These are phyloP conservation scores for Myopa testacea DNA, from an alignment of 2,888 invertebrate species.

Conservation along the genomic window DNA sequence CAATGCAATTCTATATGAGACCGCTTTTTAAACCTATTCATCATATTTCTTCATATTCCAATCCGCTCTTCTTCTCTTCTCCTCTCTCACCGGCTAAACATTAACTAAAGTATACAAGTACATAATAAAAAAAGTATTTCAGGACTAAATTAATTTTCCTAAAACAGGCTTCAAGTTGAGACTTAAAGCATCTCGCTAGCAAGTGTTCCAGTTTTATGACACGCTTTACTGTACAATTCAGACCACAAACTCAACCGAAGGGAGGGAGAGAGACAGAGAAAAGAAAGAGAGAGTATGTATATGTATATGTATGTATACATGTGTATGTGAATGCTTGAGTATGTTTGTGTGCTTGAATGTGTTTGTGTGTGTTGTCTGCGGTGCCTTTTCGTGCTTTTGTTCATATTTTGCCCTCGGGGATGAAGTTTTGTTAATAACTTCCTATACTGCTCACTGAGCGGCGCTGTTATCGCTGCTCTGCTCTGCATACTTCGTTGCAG, in stretches of 20 bases:
- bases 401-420: constrained; percentile 59
- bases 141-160: too few relatives aligned
- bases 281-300: neutral
- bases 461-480: constrained; percentile 5
- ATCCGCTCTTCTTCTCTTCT: too few relatives aligned
- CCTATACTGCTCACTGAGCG: constrained; percentile 49
- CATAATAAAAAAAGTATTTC: too few relatives aligned
- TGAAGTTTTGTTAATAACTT: constrained; percentile 64
- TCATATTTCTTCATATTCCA: too few relatives aligned
- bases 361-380: neutral
- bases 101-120: too few relatives aligned
- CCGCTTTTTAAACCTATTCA: too few relatives aligned
- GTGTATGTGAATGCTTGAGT: neutral
- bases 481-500: constrained; percentile 21
- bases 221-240: neutral
- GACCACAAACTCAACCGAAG: neutral
- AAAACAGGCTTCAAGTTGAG: neutral
- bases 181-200: neutral
- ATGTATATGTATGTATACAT: constrained; percentile 11
- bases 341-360: neutral
- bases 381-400: constrained; percentile 27
- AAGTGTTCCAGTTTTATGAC: constrained; percentile 31
- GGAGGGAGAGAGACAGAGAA: too few relatives aligned
- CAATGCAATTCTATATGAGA: too few relatives aligned
- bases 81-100: too few relatives aligned